phyloP scores from a whole-genome alignment of 2,113 vertebrate species.

The Microtus richardsoni region DNA sequence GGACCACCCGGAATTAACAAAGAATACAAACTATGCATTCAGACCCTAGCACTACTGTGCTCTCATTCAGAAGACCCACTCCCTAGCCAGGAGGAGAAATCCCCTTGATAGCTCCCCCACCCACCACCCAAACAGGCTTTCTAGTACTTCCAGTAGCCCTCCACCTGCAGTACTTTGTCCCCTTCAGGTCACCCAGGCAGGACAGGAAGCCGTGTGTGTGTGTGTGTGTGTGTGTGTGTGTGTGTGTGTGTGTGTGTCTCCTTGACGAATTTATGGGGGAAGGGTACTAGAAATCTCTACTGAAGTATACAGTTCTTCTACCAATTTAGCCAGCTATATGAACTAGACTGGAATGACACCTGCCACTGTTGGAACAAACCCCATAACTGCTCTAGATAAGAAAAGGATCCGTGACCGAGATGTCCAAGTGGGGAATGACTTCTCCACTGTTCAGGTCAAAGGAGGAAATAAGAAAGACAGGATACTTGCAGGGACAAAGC shows the following conservation, averaged over 20 bases:
- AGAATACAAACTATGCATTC: neutral
- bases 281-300: neutral
- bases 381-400: neutral
- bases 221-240: too few relatives aligned
- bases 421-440: neutral
- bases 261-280: neutral
- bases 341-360: neutral
- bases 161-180: neutral
- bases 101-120: neutral
- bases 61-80: neutral
- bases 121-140: neutral
- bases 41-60: neutral
- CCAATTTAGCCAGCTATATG: neutral
- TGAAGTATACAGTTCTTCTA: neutral
- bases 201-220: neutral
- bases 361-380: neutral
- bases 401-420: neutral
- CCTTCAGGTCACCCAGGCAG: too few relatives aligned
- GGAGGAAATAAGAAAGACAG: neutral
- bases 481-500: neutral
- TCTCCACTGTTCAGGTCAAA: neutral
- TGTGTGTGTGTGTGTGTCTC: too few relatives aligned
- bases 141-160: neutral
- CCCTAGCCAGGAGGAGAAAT: neutral
- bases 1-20: neutral